Base-by-base conservation (phyloP, 1,140 invertebrate species). In the Philotrypesis tridentata region DNA sequence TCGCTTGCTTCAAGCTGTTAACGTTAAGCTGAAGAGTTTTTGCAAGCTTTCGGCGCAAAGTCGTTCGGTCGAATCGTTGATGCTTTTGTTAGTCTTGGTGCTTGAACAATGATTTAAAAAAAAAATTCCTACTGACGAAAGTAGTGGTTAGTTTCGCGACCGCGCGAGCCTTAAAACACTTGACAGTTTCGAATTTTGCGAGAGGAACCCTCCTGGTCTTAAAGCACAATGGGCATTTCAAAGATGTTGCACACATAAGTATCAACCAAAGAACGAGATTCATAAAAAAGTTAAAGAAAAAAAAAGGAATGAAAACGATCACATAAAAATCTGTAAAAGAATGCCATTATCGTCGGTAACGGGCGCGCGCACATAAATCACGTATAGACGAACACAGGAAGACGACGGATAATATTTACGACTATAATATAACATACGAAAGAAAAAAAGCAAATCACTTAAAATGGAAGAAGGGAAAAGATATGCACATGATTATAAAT, bases 401-500 rank as follows among this genome's bases (percentile, higher is more conserved):
- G 37, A 72, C 40, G 40, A 70, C 23, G 31, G 27, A 37, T 60
- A 14, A 43, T 60, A 8, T 12, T 79, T 29, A 67, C 37, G 7
- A 63, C 23, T 37, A 63, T 27, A 1, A 33, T 63, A 17, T 55
- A 67, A 40, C 12, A 9, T 55, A 21, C 12, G 43, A 79, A 55
- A 29, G 25, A 17, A 29, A 60, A 37, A 55, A 55, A 55, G 4
- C 48, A 55, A 55, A 55, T 55, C 48, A 55, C 48, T 6, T 55
- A 55, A 55, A 55, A 55, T 8, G 27, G 27, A n/a, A 72, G 17
- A 63, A 33, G 31, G 55, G 9, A 23, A 61, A 40, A 86, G 83
- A 83, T 78, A 86, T 92, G 90, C 91, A 90, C 90, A 91, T 86
- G 86, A 91, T 89, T 90, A 90, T 90, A 91, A 88, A 91, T 89